These are phyloP conservation scores for Rhinoraja longicauda DNA, from an alignment of 2,797 vertebrate genomes.

Conservation along the genomic window DNA sequence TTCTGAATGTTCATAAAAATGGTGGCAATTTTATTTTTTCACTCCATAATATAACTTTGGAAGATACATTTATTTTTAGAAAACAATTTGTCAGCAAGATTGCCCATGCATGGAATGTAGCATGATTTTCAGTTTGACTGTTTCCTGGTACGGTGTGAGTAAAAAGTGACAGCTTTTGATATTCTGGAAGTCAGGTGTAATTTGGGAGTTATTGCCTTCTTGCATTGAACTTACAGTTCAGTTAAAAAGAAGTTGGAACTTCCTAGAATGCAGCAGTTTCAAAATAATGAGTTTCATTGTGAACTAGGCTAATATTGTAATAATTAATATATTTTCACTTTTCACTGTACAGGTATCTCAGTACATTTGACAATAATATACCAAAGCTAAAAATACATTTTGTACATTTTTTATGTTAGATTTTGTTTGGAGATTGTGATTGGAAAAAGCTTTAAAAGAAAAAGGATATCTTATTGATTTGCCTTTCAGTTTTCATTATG, in stretches of 20 bases:
- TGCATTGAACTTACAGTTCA: background rate
- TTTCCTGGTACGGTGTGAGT: background rate
- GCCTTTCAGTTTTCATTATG: background rate
- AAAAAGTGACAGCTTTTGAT: background rate
- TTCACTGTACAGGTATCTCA: no score
- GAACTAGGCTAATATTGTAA: background rate
- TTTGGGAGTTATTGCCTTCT: background rate
- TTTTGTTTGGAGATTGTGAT: background rate
- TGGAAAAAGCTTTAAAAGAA: background rate
- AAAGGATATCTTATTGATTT: background rate
- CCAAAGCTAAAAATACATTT: background rate
- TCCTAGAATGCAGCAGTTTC: background rate
- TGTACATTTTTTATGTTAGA: background rate
- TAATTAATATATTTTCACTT: background rate
- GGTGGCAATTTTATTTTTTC: background rate
- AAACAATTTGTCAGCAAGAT: background rate
- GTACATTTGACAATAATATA: no score
- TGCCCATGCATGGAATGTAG: background rate
- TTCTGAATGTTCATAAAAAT: background rate
- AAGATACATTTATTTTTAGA: no score
- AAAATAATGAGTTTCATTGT: background rate
- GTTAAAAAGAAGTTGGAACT: background rate
- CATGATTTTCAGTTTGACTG: background rate
- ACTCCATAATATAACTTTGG: background rate
- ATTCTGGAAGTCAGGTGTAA: background rate